Conservation (phyloP, 2,888 invertebrate species). For the Polymixis flavicincta region DNA sequence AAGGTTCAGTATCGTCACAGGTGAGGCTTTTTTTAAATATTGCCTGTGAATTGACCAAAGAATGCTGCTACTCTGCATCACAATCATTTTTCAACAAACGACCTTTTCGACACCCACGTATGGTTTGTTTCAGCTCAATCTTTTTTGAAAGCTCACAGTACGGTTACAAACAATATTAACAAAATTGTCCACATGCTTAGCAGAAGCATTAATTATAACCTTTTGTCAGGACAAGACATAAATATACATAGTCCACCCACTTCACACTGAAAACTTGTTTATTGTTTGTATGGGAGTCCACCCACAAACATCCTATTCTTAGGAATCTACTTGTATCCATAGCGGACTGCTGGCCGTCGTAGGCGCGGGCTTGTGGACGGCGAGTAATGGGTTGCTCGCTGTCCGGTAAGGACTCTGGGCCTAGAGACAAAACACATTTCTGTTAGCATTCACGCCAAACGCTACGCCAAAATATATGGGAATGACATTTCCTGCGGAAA, state of each 20-base stretch:
- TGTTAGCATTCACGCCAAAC: too few relatives aligned
- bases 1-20: too few relatives aligned
- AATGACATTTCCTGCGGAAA: too few relatives aligned
- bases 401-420: too few relatives aligned
- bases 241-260: slow-evolving; percentile 29
- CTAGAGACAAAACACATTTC: too few relatives aligned
- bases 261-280: slow-evolving; percentile 32
- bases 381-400: too few relatives aligned
- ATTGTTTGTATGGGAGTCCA: slow-evolving; percentile 6
- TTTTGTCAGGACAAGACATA: slow-evolving; percentile 7
- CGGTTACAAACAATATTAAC: not conserved
- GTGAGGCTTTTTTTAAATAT: not conserved
- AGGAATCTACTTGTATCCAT: not conserved
- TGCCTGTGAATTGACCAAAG: not conserved
- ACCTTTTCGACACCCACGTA: not conserved
- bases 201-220: slow-evolving; percentile 4
- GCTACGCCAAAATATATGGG: too few relatives aligned
- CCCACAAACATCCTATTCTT: slow-evolving; percentile 14
- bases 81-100: not conserved
- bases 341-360: too few relatives aligned
- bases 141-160: not conserved
- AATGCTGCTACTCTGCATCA: not conserved
- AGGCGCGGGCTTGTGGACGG: too few relatives aligned
- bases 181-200: not conserved
- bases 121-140: not conserved